Percentiles rank a stretch among this genome's conserved stretches.
phyloP scores from a whole-genome alignment of 1,140 invertebrate genomes.

The Heliconius congener region DNA sequence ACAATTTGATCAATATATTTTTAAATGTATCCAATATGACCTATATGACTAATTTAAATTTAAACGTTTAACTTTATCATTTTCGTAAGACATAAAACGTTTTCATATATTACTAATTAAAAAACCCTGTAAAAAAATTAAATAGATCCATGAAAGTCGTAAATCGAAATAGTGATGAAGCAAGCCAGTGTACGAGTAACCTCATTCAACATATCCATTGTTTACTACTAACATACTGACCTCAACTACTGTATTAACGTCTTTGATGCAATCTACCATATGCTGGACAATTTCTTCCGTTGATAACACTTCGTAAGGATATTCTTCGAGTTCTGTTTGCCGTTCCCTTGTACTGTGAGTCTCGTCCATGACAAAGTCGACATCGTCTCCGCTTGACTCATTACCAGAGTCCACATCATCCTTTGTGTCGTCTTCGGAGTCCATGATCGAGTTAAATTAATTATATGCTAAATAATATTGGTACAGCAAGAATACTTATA shows the following conservation, averaged over 20 bases:
- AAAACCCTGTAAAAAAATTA: not conserved
- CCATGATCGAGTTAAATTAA: constrained; percentile 84
- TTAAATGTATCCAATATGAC: too few species aligned
- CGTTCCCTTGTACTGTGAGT: constrained; percentile 88
- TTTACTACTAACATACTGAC: constrained; percentile 83
- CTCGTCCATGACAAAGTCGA: constrained; percentile 95
- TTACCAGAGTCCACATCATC: constrained; percentile 95
- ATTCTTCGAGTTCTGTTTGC: constrained; percentile 92
- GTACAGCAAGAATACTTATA: constrained; percentile 69
- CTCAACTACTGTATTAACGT: constrained; percentile 94
- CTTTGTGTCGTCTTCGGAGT: constrained; percentile 93
- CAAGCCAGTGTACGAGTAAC: constrained; percentile 68
- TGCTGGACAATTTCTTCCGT: constrained; percentile 98
- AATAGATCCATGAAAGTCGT: constrained; percentile 14
- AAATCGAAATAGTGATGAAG: constrained; percentile 44
- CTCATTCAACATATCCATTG: constrained; percentile 71
- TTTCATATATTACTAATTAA: not conserved
- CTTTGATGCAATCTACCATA: constrained; percentile 98
- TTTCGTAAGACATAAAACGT: not conserved
- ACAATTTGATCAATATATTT: too few species aligned
- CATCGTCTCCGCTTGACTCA: constrained; percentile 95
- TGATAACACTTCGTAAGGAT: constrained; percentile 95
- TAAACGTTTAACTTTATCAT: not conserved
- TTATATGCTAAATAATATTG: constrained; percentile 65
- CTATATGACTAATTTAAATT: not conserved